These are phyloP conservation scores for Telmatherina bonti DNA, from an alignment of 2,797 vertebrate genomes.

Conservation along the genomic window DNA sequence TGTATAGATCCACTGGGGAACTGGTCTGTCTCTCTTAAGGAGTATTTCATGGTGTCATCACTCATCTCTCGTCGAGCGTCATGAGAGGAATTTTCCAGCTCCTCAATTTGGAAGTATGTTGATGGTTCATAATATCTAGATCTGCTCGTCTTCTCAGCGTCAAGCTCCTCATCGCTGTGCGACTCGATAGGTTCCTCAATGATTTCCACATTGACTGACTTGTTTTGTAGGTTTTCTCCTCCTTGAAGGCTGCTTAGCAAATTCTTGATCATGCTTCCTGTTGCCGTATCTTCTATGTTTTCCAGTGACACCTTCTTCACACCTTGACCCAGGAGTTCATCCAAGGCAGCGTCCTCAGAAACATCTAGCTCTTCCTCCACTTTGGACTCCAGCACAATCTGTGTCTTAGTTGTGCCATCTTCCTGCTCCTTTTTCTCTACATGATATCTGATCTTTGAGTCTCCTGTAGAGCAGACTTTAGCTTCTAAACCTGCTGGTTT, in stretches of 20 bases:
- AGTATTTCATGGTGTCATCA: slow-evolving; percentile 29
- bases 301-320: slow-evolving; percentile 84
- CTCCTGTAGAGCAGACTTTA: slow-evolving; percentile 72
- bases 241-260: slow-evolving; percentile 85
- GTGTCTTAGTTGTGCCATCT: slow-evolving; percentile 86
- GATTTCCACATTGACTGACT: slow-evolving; percentile 91
- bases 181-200: slow-evolving; percentile 88
- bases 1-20: slow-evolving; percentile 73
- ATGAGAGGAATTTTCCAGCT: slow-evolving; percentile 85
- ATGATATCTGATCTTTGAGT: slow-evolving; percentile 86
- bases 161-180: slow-evolving; percentile 72
- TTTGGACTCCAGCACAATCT: slow-evolving; percentile 90
- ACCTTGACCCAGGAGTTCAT: slow-evolving; percentile 83
- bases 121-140: slow-evolving; percentile 75
- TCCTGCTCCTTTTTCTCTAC: slow-evolving; percentile 86
- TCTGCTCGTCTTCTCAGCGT: slow-evolving; percentile 75
- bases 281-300: slow-evolving; percentile 81
- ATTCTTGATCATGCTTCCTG: slow-evolving; percentile 88
- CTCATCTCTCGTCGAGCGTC: slow-evolving; percentile 56
- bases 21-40: slow-evolving; percentile 30
- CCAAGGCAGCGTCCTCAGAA: slow-evolving; percentile 78
- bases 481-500: slow-evolving; percentile 84
- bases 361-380: slow-evolving; percentile 87
- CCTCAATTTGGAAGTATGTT: slow-evolving; percentile 89
- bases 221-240: slow-evolving; percentile 77